Evolutionary conservation across 2,888 invertebrate species (phyloP), one percentile per base, ranked within the genome.

Genomic region (Acanthosoma haemorrhoidale): DNA sequence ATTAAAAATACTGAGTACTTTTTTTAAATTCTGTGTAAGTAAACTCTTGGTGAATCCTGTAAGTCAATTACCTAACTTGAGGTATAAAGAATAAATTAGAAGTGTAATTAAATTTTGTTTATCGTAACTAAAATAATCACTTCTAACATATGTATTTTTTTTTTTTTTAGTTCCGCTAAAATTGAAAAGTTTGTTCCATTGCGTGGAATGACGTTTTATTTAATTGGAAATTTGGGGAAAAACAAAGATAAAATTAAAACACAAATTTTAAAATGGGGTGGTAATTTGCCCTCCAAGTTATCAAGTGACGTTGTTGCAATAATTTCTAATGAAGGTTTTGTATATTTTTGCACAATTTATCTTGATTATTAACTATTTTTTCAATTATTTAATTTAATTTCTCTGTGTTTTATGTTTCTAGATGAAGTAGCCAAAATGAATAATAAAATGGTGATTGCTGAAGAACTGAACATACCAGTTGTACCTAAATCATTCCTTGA

Each of bases 401-500:
- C 63, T n/a, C n/a, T n/a, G n/a, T 34, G 18, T 13, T 67, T 60
- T 71, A 64, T 66, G 61, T 63, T 72, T 75, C 77, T 81, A 77
- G 84, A 82, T 9, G 89, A 90, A 72, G 81, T 94, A 0, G 86
- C 88, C 21, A 89, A 86, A 76, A 87, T 86, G 83, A 80, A 81
- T 2, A 81, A 81, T 18, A 85, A 85, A 73, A 89, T 95, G 80
- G 77, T 81, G 21, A 85, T 87, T 70, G 90, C 89, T 0, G 82
- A 88, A 78, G 81, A 83, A 0, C 79, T 83, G 5, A 87, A 90
- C 73, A 85, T 96, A 75, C 92, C 93, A 80, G 89, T 96, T 2
- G 87, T 96, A 2, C 86, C 91, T 8, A 86, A 88, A 76, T 86
- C 87, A 51, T 93, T 90, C 78, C 78, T 96, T 0, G 84, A 86